A percentile compares a stretch with the other conserved stretches of the same genome.
These are phyloP conservation scores for Agriotes lineatus DNA, from an alignment of 2,888 invertebrate species.

Conservation along the genomic window DNA sequence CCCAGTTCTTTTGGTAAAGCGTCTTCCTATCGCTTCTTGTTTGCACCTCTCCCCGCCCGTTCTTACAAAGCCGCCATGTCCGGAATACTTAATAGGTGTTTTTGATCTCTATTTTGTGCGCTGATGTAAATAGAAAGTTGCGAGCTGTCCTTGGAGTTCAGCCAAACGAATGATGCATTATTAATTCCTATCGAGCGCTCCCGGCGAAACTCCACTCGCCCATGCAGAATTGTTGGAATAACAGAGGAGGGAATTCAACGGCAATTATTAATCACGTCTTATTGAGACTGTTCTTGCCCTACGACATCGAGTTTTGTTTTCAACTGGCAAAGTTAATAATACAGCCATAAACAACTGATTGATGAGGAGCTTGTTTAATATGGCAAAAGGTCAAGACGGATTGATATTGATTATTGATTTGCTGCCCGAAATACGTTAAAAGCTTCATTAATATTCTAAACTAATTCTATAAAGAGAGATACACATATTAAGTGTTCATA, in stretches of 20 bases:
- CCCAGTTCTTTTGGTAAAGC: slow-evolving; percentile 8
- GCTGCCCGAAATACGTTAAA: too few species aligned
- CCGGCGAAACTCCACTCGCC: slow-evolving; percentile 30
- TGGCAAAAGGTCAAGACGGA: too few species aligned
- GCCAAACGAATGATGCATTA: slow-evolving; percentile 44
- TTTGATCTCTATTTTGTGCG: slow-evolving; percentile 35
- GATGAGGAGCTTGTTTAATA: too few species aligned
- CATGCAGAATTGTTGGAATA: slow-evolving; percentile 32
- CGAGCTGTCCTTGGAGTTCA: slow-evolving; percentile 42
- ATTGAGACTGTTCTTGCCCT: too few species aligned
- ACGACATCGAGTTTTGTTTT: too few species aligned
- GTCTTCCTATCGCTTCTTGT: not conserved
- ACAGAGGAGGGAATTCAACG: slow-evolving; percentile 20
- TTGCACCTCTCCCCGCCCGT: slow-evolving; percentile 2
- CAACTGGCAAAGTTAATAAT: too few species aligned
- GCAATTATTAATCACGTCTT: slow-evolving; percentile 21
- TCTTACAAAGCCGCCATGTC: not conserved
- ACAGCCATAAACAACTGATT: too few species aligned
- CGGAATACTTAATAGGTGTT: slow-evolving; percentile 36
- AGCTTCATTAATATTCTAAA: too few species aligned
- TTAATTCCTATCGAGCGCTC: slow-evolving; percentile 42
- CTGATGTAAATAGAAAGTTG: slow-evolving; percentile 44
- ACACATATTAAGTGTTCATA: too few species aligned
- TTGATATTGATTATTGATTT: too few species aligned
- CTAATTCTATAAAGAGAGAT: too few species aligned